Evolutionary conservation across 2,797 vertebrate genomes (phyloP).

Genomic region (Poeciliopsis gracilis): DNA sequence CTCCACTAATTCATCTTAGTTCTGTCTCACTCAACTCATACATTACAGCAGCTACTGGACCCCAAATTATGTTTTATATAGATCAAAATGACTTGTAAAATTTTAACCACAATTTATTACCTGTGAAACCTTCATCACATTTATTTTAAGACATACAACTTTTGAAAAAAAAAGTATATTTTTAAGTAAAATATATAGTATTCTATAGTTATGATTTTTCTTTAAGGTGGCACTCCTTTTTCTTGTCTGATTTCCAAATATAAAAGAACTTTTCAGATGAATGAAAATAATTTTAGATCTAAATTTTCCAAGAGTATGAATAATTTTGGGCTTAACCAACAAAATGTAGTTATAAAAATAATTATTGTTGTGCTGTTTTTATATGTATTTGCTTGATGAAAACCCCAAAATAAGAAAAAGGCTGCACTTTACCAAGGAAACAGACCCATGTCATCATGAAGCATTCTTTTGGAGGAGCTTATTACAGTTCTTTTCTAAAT

Average conservation of each 20-base stretch:
- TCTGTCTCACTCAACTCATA: background rate
- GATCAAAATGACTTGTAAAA: background rate
- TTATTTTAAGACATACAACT: background rate
- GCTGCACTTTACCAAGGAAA: too few relatives aligned
- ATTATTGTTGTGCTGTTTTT: too few relatives aligned
- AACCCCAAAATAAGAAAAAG: too few relatives aligned
- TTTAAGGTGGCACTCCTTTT: too few relatives aligned
- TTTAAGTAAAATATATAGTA: background rate
- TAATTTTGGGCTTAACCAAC: background rate
- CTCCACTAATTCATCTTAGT: background rate
- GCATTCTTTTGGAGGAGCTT: too few relatives aligned
- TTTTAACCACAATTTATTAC: background rate
- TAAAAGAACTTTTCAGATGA: background rate
- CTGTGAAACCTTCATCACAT: background rate
- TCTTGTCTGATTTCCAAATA: background rate
- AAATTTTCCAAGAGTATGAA: background rate
- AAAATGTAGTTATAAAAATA: too few relatives aligned
- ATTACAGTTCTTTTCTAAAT: too few relatives aligned
- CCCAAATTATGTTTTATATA: background rate
- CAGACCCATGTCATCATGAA: too few relatives aligned
- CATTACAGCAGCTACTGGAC: too few relatives aligned
- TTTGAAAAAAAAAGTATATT: background rate
- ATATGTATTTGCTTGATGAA: too few relatives aligned
- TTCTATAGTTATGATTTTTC: background rate
- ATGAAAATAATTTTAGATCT: background rate